Evolutionary conservation across 2,888 invertebrate species (phyloP), one percentile per base, ranked within the genome.

Genomic region (Cinara cedri): DNA sequence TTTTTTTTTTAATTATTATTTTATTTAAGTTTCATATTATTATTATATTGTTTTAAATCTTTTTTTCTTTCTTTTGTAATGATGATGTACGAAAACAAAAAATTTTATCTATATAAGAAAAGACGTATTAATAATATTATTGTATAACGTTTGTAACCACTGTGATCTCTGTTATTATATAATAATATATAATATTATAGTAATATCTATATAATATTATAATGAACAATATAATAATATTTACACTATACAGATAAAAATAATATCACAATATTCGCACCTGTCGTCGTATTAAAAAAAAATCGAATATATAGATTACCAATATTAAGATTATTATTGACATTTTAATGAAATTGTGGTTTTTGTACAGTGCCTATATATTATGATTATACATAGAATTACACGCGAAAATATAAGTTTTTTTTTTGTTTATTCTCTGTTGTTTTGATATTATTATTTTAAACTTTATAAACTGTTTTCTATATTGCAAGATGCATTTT

Each of bases 151-250:
- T 66, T 49, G 76, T 78, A 78, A 78, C 78, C 78, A 78, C 78
- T 78, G 68, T 78, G 78, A 78, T 78, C 78, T 78, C 78, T 78
- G 60, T 70, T 60, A 70, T 74, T 63, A 74, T 74, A 74, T 74
- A 70, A 34, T 19, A 49, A 1, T 63, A 46, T 66, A 57, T 21
- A 24, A 34, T 34, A 34, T 34, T 34, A 34, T 34, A 4, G 34
- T n/a, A n/a, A 70, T 54, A 34, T 34, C 11, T 63, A 46, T 66
- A 57, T 21, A 24, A 34, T 34, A 34, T 34, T 34, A 34, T 34
- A 34, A 34, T 34, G 6, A 34, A 34, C 6, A 26, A 16, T 34
- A 49, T 63, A 26, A 26, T 34, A 34, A 34, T 34, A 44, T 55
- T n/a, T n/a, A n/a, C n/a, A n/a, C n/a, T n/a, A 76, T 76, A 46